Percentiles rank a stretch among this genome's conserved stretches.
Conservation (phyloP, 2,888 invertebrate genomes). For the Drosophila neoperkinsi region DNA sequence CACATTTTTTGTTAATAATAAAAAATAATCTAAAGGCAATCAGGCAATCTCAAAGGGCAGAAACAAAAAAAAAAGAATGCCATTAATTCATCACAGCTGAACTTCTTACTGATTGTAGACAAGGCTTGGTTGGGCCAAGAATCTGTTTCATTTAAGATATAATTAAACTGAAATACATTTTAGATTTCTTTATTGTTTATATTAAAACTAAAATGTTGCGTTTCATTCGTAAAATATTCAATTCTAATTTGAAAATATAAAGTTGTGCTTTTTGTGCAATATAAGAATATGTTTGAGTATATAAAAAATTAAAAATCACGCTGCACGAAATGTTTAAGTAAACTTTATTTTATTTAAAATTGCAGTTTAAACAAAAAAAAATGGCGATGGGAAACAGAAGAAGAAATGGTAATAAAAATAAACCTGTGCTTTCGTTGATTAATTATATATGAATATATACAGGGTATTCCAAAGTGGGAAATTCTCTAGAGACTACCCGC, state of each 20-base stretch:
- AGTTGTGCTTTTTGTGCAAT: too few relatives aligned
- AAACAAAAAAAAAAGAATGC: not conserved
- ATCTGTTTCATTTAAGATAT: not conserved
- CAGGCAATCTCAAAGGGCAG: not conserved
- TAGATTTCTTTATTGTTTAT: not conserved
- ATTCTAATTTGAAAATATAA: not conserved
- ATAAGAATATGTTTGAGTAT: not conserved
- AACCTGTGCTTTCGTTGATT: not conserved
- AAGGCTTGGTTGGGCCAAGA: not conserved
- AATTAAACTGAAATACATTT: not conserved
- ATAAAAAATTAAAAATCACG: not conserved
- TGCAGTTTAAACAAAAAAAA: not conserved
- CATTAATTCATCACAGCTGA: not conserved
- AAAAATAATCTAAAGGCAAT: slow-evolving; percentile 16
- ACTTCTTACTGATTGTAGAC: too few relatives aligned
- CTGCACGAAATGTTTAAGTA: not conserved
- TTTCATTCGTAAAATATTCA: not conserved
- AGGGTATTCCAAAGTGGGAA: not conserved
- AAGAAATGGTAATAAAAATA: not conserved
- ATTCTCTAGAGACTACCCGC: not conserved
- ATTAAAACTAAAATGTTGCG: not conserved
- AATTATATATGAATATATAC: not conserved
- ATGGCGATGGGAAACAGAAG: not conserved
- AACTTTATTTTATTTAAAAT: not conserved
- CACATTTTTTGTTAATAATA: slow-evolving; percentile 20